phyloP scores from a whole-genome alignment of 2,113 vertebrate genomes.

The Acanthochromis polyacanthus region DNA sequence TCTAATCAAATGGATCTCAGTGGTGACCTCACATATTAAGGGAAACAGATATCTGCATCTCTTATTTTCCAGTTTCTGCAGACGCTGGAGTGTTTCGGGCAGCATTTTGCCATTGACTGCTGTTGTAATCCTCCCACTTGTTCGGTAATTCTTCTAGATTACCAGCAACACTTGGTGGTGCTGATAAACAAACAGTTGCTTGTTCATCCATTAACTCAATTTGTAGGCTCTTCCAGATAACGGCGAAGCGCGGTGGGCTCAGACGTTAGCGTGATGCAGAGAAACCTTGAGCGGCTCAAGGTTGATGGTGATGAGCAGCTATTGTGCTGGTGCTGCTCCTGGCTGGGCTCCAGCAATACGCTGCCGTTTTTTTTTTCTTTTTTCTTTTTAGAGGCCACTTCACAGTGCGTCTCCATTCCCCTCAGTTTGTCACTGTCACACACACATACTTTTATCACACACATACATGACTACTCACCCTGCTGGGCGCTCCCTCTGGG shows the following conservation, averaged over 20 bases:
- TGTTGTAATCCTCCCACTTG: slow-evolving; percentile 47
- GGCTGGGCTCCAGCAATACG: slow-evolving; percentile 59
- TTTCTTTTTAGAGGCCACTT: slow-evolving; percentile 60
- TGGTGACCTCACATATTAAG: neutral
- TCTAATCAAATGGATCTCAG: slow-evolving; percentile 7
- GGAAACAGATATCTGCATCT: neutral
- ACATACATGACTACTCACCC: slow-evolving; percentile 81
- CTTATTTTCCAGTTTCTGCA: slow-evolving; percentile 5
- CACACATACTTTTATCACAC: slow-evolving; percentile 34
- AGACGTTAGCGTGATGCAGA: slow-evolving; percentile 38
- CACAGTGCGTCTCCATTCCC: slow-evolving; percentile 49
- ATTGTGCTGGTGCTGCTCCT: slow-evolving; percentile 49
- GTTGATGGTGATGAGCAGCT: slow-evolving; percentile 60
- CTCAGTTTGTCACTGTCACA: slow-evolving; percentile 63
- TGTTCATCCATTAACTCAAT: slow-evolving; percentile 52
- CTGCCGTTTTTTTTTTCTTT: slow-evolving; percentile 44
- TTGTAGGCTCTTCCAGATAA: slow-evolving; percentile 45
- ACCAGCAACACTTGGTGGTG: slow-evolving; percentile 40
- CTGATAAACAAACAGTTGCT: slow-evolving; percentile 52
- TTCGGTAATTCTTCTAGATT: slow-evolving; percentile 50
- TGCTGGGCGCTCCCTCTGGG: slow-evolving; percentile 87
- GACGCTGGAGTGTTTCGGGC: neutral
- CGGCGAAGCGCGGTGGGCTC: slow-evolving; percentile 30
- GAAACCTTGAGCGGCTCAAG: slow-evolving; percentile 68
- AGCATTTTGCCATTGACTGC: slow-evolving; percentile 14